Evolutionary conservation across 2,113 vertebrate species (phyloP), one percentile per base, ranked within the genome.

Genomic region (Syngnathus typhle): DNA sequence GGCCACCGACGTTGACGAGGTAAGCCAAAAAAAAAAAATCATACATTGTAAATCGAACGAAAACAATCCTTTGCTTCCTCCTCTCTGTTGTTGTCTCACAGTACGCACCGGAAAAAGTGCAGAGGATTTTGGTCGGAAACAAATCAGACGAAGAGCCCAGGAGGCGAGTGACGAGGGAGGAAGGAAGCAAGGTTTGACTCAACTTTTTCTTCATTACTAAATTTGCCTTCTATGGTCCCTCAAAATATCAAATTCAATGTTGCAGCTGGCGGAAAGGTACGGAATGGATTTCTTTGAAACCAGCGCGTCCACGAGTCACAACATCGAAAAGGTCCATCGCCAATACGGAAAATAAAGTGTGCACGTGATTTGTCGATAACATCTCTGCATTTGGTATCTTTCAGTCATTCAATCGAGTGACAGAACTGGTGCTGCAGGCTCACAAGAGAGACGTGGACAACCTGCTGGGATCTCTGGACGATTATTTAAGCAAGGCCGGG

Each of bases 281-380:
- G 94, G 94, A 77, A 95, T 98, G 95, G 94, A 95, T 69, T 98
- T 98, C 88, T 98, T 93, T 60, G 96, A 98, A 90, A 95, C 94
- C 90, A 98, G 96, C 82, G 96, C 95, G 84, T 95, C 92, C 84
- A 93, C 91, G 78, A 95, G 92, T 83, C 87, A 85, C 74, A 96
- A 96, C 83, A 95, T 98, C 72, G 93, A 79, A 63, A 95, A 98
- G 94, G 96, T 47, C 15, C 11, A 15, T 32, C 23, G 7, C 6
- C 54, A 32, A 13, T 13, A 27, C 19, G 15, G 32, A 58, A 58
- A 32, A 2, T 12, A 58, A 47, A 46, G 15, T 47, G 11, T 64
- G 70, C 36, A 6, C 73, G 52, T 51, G 44, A 49, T 64, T 15
- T 13, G 4, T 46, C 27, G 27, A 32, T 32, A 32, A 32, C 27